These are phyloP conservation scores for Bubo scandiacus DNA, from an alignment of 2,113 vertebrate species.

Conservation along the genomic window DNA sequence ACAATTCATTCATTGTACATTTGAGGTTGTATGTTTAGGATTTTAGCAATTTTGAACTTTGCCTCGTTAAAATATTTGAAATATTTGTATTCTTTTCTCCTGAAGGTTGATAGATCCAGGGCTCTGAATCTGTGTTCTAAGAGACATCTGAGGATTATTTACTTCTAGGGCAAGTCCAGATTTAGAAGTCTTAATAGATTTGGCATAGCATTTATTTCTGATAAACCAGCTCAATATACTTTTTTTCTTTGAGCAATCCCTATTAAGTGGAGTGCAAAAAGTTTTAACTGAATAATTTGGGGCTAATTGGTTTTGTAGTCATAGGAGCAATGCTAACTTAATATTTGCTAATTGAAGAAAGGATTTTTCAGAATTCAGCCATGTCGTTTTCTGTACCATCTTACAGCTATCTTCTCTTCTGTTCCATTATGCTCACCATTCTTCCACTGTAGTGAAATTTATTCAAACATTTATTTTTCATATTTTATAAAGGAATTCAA, in stretches of 20 bases:
- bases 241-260: neutral
- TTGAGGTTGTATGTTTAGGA: neutral
- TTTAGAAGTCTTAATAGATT: conserved; percentile 20
- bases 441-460: too few relatives aligned
- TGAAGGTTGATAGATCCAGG: neutral
- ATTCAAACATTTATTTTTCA: too few relatives aligned
- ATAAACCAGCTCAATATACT: neutral
- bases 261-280: neutral
- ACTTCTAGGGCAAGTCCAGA: neutral
- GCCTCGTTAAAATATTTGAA: neutral
- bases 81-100: neutral
- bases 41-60: neutral
- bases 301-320: neutral
- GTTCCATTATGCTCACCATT: too few relatives aligned
- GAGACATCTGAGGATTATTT: conserved; percentile 26
- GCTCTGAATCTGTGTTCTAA: neutral
- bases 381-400: too few relatives aligned
- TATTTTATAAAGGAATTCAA: too few relatives aligned
- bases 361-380: too few relatives aligned
- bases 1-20: neutral
- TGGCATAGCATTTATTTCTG: neutral
- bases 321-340: neutral
- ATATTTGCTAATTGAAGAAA: neutral
- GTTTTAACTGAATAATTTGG: neutral
- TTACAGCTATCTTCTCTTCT: too few relatives aligned